Percentiles rank a stretch among this genome's conserved stretches.
These are phyloP conservation scores for Sebastes alutus DNA, from an alignment of 2,797 vertebrate genomes.

Conservation along the genomic window DNA sequence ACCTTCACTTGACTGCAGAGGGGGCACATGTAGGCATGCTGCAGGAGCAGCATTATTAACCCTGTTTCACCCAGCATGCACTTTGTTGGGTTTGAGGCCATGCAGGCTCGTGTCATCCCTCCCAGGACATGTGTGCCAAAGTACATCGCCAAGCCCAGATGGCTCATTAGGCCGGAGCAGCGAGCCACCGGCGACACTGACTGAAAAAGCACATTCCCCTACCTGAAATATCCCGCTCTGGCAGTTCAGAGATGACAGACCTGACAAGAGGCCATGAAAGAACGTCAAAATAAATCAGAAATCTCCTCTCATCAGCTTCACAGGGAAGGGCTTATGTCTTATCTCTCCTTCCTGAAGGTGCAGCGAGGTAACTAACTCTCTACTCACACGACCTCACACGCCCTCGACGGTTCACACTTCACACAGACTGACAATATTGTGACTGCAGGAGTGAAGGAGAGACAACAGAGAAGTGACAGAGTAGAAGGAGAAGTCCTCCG, in stretches of 20 bases:
- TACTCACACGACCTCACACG: not conserved
- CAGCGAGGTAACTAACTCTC: not conserved
- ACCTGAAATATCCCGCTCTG: conserved; percentile 16
- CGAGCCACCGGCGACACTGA: conserved; percentile 23
- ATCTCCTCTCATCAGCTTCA: conserved; percentile 20
- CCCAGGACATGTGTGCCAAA: conserved; percentile 39
- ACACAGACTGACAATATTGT: not conserved
- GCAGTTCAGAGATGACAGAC: conserved; percentile 26
- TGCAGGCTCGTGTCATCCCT: conserved; percentile 21
- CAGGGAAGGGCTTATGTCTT: not conserved
- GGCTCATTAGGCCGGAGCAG: conserved; percentile 55
- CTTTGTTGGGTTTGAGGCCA: conserved; percentile 29
- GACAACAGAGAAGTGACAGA: not conserved
- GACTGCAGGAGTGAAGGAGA: not conserved
- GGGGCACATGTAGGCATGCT: not conserved
- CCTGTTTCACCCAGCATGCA: conserved; percentile 19
- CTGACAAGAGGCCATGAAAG: conserved; percentile 41
- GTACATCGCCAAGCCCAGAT: conserved; percentile 50
- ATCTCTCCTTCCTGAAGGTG: conserved; percentile 15
- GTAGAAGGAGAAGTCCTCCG: not conserved
- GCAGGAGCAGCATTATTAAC: conserved; percentile 21
- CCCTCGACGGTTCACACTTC: not conserved
- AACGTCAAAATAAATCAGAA: conserved; percentile 32
- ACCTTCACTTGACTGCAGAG: not conserved
- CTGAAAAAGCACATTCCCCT: not conserved